Evolutionary conservation across 1,140 invertebrate genomes (phyloP), one percentile per base, ranked within the genome.

Genomic region (Saccostrea cuccullata): DNA sequence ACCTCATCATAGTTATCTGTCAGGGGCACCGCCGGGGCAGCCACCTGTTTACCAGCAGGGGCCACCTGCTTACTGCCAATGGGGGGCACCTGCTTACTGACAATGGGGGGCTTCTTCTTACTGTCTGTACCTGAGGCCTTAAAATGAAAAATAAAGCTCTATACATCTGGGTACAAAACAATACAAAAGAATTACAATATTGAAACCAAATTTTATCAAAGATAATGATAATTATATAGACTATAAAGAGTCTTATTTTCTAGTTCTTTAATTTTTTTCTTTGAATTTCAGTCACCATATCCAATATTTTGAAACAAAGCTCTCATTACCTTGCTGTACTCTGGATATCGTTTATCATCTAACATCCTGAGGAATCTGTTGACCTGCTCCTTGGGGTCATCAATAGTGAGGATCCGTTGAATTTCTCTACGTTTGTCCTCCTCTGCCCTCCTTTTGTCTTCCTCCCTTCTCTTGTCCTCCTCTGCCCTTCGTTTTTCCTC

Each of bases 1-100:
- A 94, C 94, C 55, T 93, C 91, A 84, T 94, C 94, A 92, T 94
- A 94, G 73, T 94, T 94, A 85, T 94, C 94, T 26, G 92, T 88
- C 55, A 91, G 30, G 4, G 64, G 36, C 6, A 40, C 36, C 40
- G 40, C 40, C 55, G 82, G 17, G 82, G n/a, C n/a, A 36, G 30
- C 30, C 30, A 23, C n/a, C n/a, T 47, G 17, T 26, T 55, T 83
- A n/a, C 82, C 82, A 55, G n/a, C 8, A 8, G 23, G 26, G 13
- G 82, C 12, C 82, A 55, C 47, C 40, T 36, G 36, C 82, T 83
- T 83, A 15, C n/a, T 83, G 11, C 47, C 82, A 55, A 8, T 8
- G 0, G 23, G 26, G 13, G 82, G 23, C 82, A 55, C 55, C 40
- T 36, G 55, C 82, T 83, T 83, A 15, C n/a, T 83, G 11, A 40